phyloP scores from a whole-genome alignment of 2,797 vertebrate species.

The Corythornis leucogaster region DNA sequence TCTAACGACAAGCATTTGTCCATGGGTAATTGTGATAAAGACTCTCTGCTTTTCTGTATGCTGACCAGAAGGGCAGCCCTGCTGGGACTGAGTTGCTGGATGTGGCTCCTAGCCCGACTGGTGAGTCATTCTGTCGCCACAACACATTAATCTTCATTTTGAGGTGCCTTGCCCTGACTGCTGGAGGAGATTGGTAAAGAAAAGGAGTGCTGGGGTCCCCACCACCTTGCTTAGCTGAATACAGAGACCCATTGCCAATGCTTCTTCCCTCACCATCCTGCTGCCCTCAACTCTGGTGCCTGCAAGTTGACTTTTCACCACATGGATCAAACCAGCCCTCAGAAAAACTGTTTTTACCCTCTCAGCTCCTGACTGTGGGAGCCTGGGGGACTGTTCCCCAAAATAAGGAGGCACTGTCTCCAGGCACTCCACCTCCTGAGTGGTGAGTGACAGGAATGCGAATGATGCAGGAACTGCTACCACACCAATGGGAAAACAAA shows the following conservation, averaged over 20 bases:
- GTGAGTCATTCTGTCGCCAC: neutral
- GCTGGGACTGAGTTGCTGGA: neutral
- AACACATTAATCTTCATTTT: accelerated
- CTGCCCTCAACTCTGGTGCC: accelerated
- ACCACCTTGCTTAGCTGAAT: accelerated
- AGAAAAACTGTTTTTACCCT: neutral
- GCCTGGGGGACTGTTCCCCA: neutral
- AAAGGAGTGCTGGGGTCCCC: neutral
- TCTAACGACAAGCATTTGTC: accelerated
- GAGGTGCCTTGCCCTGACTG: accelerated
- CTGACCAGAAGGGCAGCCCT: neutral
- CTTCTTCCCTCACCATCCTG: neutral
- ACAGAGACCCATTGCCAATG: accelerated
- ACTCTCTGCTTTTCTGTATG: neutral
- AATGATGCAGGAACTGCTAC: neutral
- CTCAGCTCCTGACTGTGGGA: neutral
- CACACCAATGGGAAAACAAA: neutral
- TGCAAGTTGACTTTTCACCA: neutral
- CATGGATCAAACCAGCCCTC: accelerated
- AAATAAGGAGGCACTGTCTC: neutral
- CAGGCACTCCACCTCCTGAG: neutral
- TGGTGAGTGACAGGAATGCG: conserved; percentile 14
- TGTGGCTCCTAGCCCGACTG: accelerated
- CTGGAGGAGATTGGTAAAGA: accelerated
- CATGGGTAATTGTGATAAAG: neutral